Evolutionary conservation across 92 coral and sea anemone genomes (phyloP).

Genomic region (Epizoanthus scotinus): DNA sequence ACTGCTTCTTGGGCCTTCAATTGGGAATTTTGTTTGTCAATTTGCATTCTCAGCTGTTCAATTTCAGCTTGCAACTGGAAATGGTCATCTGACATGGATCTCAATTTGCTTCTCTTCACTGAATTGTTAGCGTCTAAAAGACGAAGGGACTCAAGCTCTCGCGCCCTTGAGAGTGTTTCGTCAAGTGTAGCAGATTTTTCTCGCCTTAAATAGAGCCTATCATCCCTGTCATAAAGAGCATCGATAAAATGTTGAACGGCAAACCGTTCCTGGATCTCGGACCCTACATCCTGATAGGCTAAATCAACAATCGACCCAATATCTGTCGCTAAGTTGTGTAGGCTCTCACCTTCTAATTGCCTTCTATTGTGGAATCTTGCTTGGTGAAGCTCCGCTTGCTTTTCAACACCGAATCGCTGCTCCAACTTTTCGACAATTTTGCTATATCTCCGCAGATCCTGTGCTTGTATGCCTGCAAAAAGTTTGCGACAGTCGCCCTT

Average conservation of each 20-base stretch:
- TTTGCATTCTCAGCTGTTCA: slow-evolving; percentile 10
- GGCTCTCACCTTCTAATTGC: slow-evolving; percentile 54
- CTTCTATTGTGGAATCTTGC: slow-evolving; percentile 55
- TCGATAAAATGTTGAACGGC: slow-evolving; percentile 60
- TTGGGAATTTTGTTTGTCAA: no score
- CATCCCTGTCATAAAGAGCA: slow-evolving; percentile 37
- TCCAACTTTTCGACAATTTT: slow-evolving; percentile 32
- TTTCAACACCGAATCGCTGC: slow-evolving; percentile 45
- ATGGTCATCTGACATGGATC: slow-evolving; percentile 13
- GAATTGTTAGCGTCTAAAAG: slow-evolving; percentile 32
- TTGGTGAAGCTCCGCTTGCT: slow-evolving; percentile 53
- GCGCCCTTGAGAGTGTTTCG: slow-evolving; percentile 31
- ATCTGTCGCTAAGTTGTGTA: slow-evolving; percentile 45
- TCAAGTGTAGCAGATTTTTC: slow-evolving; percentile 31
- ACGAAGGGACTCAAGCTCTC: slow-evolving; percentile 36
- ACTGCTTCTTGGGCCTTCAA: no score
- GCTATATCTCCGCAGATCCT: no score
- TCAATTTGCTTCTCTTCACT: slow-evolving; percentile 12
- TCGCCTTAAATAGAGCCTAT: slow-evolving; percentile 38
- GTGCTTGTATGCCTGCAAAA: no score
- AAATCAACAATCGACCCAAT: slow-evolving; percentile 34
- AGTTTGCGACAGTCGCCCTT: no score
- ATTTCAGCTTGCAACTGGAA: slow-evolving; percentile 11
- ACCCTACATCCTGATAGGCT: slow-evolving; percentile 55
- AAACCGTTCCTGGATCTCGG: slow-evolving; percentile 49